Evolutionary conservation across 2,888 invertebrate genomes (phyloP), one percentile per base, ranked within the genome.

Genomic region (Dexiosoma caninum): DNA sequence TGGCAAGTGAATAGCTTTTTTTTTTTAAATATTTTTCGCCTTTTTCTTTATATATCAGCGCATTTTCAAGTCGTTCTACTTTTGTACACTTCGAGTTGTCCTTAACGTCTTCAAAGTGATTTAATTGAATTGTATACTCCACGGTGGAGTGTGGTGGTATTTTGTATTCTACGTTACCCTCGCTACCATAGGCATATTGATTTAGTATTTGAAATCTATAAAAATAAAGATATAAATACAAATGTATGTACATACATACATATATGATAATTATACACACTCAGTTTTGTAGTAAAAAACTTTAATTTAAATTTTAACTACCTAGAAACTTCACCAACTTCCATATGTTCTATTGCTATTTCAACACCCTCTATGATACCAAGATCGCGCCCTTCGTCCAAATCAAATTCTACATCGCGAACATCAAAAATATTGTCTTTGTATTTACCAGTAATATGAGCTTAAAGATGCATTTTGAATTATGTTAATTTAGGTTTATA

Each of bases 1-100:
- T 91, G 0, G 99, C 98, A 84, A 97, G 86, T 69, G 91, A 90
- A 85, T 92, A 94, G 88, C 97, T 97, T 75, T 92, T 93, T 0
- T 92, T 92, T 89, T 97, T 97, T 87, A 97, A 97, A 88, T 96
- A 98, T 57, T 93, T 92, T 0, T 97, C 98, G 53, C 98, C 99
- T 87, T 96, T 97, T 81, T 95, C 95, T 90, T 99, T 99, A 82
- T 93, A 94, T 12, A 95, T 91, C 88, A 94, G 94, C 0, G 96
- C 94, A 86, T 96, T 95, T 74, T 95, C 95, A 6, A 98, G 84
- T 87, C 95, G 96, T 89, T 98, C 96, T 0, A 91, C 89, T 0
- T 92, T 91, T 78, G 95, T 94, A 91, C 98, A 92, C 49, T 95
- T 93, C 97, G 98, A 98, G 53, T 92, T 89, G 83, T 96, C 95